These are phyloP conservation scores for Scylla paramamosain DNA, from an alignment of 1,140 invertebrate species.

Conservation along the genomic window DNA sequence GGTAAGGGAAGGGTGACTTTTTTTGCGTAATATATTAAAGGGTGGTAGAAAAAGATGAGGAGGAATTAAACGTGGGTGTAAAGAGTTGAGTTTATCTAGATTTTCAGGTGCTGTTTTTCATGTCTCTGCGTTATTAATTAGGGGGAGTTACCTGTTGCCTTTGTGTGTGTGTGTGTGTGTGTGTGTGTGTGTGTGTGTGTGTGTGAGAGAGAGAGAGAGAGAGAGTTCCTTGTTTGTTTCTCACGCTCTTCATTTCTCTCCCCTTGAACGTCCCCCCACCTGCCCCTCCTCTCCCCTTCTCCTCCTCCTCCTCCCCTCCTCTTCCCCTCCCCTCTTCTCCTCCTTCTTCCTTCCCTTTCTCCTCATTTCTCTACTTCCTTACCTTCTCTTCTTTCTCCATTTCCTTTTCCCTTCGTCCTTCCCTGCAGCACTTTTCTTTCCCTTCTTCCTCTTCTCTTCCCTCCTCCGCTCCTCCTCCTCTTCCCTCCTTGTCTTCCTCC, in stretches of 20 bases:
- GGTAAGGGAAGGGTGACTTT: too few species aligned
- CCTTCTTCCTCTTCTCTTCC: background rate
- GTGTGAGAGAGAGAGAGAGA: background rate
- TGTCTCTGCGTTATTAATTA: too few species aligned
- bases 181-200: background rate
- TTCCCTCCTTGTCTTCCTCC: too few species aligned
- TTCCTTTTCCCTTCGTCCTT: background rate
- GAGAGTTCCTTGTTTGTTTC: background rate
- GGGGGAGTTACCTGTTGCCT: too few species aligned
- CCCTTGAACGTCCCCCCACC: background rate
- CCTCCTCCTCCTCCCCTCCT: background rate
- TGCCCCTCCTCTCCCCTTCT: background rate
- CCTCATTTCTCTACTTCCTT: background rate
- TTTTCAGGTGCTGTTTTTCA: too few species aligned
- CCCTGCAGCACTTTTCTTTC: background rate
- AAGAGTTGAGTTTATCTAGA: too few species aligned
- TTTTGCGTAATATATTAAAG: background rate
- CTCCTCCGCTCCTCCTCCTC: too few species aligned
- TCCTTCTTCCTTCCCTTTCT: background rate
- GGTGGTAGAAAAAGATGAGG: background rate
- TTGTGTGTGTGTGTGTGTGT: background rate
- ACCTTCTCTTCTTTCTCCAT: background rate
- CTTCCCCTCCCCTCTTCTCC: background rate
- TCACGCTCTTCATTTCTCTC: background rate
- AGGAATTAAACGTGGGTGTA: background rate